phyloP scores from a whole-genome alignment of 2,797 vertebrate genomes.

The Tympanoctomys barrerae region DNA sequence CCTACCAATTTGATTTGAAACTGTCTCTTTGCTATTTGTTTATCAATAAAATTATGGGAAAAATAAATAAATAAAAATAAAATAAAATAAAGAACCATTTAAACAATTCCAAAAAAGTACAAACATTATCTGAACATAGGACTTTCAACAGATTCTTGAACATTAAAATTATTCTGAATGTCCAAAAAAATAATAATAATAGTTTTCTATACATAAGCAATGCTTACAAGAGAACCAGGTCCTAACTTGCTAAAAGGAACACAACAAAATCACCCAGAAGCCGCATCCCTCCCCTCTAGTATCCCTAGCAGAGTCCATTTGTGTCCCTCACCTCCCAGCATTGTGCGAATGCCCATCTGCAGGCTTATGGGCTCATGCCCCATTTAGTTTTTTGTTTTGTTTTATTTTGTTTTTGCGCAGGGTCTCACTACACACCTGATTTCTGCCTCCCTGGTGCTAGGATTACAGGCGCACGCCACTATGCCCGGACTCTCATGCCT shows the following conservation, averaged over 20 bases:
- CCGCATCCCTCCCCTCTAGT: not conserved
- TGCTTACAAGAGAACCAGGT: not conserved
- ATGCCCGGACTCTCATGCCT: not conserved
- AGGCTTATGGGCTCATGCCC: not conserved
- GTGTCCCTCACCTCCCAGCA: not conserved
- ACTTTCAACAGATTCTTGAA: not conserved
- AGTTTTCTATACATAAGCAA: not conserved
- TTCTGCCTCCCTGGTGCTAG: no score
- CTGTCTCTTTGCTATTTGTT: no score
- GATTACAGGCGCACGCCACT: no score
- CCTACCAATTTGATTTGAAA: no score
- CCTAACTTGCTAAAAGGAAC: not conserved
- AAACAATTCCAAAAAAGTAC: constrained; percentile 23
- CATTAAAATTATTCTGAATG: not conserved
- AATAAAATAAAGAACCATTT: not conserved
- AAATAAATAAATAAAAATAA: not conserved
- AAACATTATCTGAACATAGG: not conserved
- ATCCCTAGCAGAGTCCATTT: not conserved
- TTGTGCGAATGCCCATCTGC: not conserved
- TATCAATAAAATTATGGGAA: no score
- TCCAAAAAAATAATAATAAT: no score
- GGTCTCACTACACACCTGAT: not conserved
- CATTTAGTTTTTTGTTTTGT: no score
- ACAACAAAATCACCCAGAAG: not conserved
- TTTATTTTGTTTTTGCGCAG: not conserved